Base-by-base conservation (phyloP, 2,797 vertebrate genomes). In the Myotis daubentonii region DNA sequence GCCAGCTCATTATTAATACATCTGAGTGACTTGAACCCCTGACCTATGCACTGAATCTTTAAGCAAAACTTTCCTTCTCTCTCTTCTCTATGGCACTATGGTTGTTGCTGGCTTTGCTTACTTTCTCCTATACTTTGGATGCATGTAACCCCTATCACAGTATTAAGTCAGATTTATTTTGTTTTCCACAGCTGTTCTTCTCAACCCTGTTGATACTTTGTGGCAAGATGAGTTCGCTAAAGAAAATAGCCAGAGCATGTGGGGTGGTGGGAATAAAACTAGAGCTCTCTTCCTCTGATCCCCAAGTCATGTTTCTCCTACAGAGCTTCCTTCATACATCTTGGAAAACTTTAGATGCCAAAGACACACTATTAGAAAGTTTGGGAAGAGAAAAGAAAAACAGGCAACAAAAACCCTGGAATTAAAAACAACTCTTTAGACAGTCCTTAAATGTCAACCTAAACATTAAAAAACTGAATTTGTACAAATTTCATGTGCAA, bases 1-100 rank as follows among this genome's bases (percentile, higher is more conserved):
- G 88, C 87, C 92, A 86, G 17, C 87, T 98, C 96, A 95, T 97
- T 97, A 98, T 96, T 97, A 98, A 98, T 97, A 95, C 86, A 95
- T 96, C 71, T 91, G 57, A 95, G 88, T 93, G 80, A 94, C 92
- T 94, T 97, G 93, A 94, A 97, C 94, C 93, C 94, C 71, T 97
- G 97, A 97, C 95, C 95, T 96, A 85, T 30, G 65, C 88, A 55
- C 80, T 66, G 81, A 95, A 87, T 97, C 71, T 94, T 93, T 38
- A 55, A 82, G 90, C 36, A 87, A 85, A 92, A 65, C 25, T 28
- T 49, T 86, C 79, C 53, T 87, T 87, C 6, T 51, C 0, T 19
- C 1, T 71, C 36, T 89, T 70, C 72, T 90, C 49, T 53, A 6
- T 20, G 33, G 47, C 38, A 57, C 60, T 78, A 2, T 16, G 15